A percentile compares a stretch with the other conserved stretches of the same genome.
Evolutionary conservation across 2,113 vertebrate genomes (phyloP).

Genomic region (Anolis sagrei): DNA sequence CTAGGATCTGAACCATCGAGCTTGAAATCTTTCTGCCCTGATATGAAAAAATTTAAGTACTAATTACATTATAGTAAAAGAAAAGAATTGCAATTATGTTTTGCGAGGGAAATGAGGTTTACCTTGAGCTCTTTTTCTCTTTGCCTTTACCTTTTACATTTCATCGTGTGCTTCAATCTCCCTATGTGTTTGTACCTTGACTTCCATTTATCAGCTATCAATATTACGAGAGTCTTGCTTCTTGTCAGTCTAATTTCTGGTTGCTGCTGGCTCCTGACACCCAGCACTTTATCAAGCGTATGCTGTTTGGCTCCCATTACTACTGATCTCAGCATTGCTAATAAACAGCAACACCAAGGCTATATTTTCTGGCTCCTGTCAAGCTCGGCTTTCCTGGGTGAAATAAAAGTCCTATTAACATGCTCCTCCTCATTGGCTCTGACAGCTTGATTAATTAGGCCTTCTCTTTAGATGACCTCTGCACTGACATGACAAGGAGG

Average conservation of each 20-base stretch:
- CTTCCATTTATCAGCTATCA: slow-evolving; percentile 45
- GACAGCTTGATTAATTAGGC: slow-evolving; percentile 97
- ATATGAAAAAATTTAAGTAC: too few species aligned
- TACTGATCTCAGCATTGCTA: slow-evolving; percentile 78
- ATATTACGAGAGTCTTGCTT: slow-evolving; percentile 49
- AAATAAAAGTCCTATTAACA: slow-evolving; percentile 98
- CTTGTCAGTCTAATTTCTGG: slow-evolving; percentile 72
- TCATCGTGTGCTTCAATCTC: neutral
- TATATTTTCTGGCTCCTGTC: slow-evolving; percentile 84
- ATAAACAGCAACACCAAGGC: slow-evolving; percentile 82
- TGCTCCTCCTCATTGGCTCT: slow-evolving; percentile 91
- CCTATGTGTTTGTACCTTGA: neutral
- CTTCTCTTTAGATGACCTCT: slow-evolving; percentile 87
- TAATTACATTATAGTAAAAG: neutral
- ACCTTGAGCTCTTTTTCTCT: neutral
- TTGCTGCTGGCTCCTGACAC: slow-evolving; percentile 77
- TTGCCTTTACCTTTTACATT: accelerated
- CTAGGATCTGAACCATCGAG: neutral
- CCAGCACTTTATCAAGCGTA: slow-evolving; percentile 83
- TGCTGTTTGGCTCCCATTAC: slow-evolving; percentile 85
- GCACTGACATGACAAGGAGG: slow-evolving; percentile 87
- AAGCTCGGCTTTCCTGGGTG: slow-evolving; percentile 84
- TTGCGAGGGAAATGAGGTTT: neutral
- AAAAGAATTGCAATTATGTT: neutral
- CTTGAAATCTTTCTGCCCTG: too few species aligned